phyloP scores from a whole-genome alignment of 1,140 invertebrate species.

The Drosophila lacteicornis region DNA sequence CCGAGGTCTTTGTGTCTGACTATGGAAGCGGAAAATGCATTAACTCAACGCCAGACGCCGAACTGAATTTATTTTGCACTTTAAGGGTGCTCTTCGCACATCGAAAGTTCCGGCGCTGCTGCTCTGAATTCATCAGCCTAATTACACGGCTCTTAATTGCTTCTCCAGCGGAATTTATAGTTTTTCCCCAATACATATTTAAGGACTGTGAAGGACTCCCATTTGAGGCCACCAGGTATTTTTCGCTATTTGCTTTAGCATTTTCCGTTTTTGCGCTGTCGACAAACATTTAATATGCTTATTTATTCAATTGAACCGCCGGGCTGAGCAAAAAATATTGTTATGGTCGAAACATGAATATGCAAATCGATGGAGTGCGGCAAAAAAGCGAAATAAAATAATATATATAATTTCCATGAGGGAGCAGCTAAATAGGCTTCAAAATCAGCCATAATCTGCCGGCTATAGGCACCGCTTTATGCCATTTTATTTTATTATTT shows the following conservation, averaged over 20 bases:
- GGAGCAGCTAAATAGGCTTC: slow-evolving; percentile 36
- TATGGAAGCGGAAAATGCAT: slow-evolving; percentile 48
- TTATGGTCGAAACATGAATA: slow-evolving; percentile 30
- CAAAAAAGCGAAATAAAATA: slow-evolving; percentile 15
- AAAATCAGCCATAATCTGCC: slow-evolving; percentile 47
- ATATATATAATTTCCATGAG: slow-evolving; percentile 29
- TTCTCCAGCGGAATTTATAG: slow-evolving; percentile 7
- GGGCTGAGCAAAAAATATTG: slow-evolving; percentile 18
- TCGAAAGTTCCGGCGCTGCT: background rate
- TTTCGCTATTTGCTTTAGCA: slow-evolving; percentile 1
- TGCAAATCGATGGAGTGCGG: slow-evolving; percentile 28
- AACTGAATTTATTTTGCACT: slow-evolving; percentile 38
- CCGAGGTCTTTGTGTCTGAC: slow-evolving; percentile 48
- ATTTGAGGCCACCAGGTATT: slow-evolving; percentile 9
- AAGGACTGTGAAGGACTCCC: background rate
- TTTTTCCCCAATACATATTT: slow-evolving; percentile 9
- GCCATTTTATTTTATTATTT: slow-evolving; percentile 42
- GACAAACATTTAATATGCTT: slow-evolving; percentile 50
- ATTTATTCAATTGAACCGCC: slow-evolving; percentile 47
- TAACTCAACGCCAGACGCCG: slow-evolving; percentile 34
- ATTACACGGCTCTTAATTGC: slow-evolving; percentile 29
- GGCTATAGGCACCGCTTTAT: slow-evolving; percentile 23
- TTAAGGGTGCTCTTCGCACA: background rate
- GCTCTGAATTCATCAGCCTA: slow-evolving; percentile 32
- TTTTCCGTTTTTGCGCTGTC: slow-evolving; percentile 7